A percentile compares a stretch with the other conserved stretches of the same genome.
Conservation (phyloP, 2,797 vertebrate genomes). For the Chloroceryle amazona region DNA sequence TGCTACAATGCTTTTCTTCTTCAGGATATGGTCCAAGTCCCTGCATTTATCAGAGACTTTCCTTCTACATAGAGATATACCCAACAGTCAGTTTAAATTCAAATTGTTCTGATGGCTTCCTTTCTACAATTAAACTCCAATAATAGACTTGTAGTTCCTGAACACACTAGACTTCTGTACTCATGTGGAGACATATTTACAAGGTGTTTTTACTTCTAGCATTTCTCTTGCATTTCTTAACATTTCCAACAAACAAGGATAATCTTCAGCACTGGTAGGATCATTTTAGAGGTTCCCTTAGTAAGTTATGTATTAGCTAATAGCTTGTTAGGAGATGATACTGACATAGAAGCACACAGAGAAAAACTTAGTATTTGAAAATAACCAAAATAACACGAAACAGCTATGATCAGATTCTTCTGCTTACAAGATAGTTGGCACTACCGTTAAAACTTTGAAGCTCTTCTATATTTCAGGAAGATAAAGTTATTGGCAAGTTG, state of each 20-base stretch:
- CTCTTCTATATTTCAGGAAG: neutral
- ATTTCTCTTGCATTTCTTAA: neutral
- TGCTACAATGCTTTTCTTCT: neutral
- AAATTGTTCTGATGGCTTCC: neutral
- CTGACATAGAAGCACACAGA: neutral
- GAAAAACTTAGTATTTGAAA: neutral
- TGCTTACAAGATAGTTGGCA: neutral
- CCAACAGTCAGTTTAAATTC: neutral
- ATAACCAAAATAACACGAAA: neutral
- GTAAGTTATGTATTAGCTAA: neutral
- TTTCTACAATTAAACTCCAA: neutral
- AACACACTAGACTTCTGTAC: neutral
- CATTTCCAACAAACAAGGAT: neutral
- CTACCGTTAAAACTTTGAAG: neutral
- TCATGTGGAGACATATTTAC: neutral
- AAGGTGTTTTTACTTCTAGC: neutral
- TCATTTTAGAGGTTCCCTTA: neutral
- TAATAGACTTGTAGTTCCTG: neutral
- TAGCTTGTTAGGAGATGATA: neutral
- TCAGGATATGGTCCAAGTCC: neutral
- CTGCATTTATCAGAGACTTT: neutral
- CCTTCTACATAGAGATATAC: neutral
- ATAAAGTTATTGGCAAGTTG: neutral
- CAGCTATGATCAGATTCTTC: neutral
- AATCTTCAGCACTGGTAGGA: neutral